Base-by-base conservation (phyloP, 2,113 vertebrate species). In the Panurus biarmicus region DNA sequence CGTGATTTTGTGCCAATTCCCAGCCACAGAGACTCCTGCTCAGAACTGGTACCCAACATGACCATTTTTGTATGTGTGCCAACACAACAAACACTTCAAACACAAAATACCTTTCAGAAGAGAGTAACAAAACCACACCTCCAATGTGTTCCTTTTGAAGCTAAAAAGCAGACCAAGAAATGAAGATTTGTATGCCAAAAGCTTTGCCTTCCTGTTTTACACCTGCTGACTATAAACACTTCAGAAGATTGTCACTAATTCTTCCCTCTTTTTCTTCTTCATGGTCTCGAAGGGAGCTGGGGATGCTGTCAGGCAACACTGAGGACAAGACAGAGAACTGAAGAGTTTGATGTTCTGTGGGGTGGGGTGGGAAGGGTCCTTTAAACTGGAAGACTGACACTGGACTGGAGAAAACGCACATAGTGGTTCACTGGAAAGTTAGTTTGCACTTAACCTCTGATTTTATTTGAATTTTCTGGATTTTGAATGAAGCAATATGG, bases 401-500 rank as follows among this genome's bases (percentile, higher is more conserved):
- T 95, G 96, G 96, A 97, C 90, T 96, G 96, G 92, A 96, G 95
- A 96, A 96, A 96, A 94, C 17, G 93, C 97, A 96, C 96, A 61
- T 83, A 93, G 88, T 22, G 11, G 94, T 97, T 97, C 97, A 97
- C 98, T 97, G 97, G 97, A 98, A 97, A 96, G 88, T 94, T 97
- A 95, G 96, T 98, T 98, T 98, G 98, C 98, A 98, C 98, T 97
- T 98, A 97, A 95, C 78, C 84, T 97, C 72, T 67, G 81, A 96
- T 96, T 97, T 97, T 95, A 90, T 98, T 97, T 97, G 97, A 97
- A 98, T 96, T 94, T 97, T 98, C 97, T 98, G 97, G 97, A 97
- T 97, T 97, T 97, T 98, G 97, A 98, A 98, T 96, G 97, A 98
- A 98, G 98, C 98, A 98, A 98, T 98, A 98, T 97, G 97, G 93